Evolutionary conservation across 2,888 invertebrate species (phyloP), one percentile per base, ranked within the genome.

Genomic region (Caenorhabditis virilis): DNA sequence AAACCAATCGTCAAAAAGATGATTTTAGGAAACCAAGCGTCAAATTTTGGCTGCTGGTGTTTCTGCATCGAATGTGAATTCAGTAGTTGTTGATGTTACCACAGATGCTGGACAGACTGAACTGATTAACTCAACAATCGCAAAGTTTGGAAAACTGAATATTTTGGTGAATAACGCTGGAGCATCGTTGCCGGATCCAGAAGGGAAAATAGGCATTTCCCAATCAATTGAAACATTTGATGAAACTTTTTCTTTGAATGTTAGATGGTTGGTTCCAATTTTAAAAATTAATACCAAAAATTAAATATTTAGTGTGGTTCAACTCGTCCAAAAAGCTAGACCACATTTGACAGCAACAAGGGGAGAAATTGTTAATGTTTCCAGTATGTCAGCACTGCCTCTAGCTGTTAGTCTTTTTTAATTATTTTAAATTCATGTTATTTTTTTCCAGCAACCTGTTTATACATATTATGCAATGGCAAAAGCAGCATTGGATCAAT

Each of bases 301-400:
- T n/a, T n/a, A n/a, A n/a, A n/a, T n/a, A n/a, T n/a, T n/a, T n/a
- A n/a, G 69, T 45, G 66, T 58, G 4, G 27, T 69, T n/a, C 50
- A 54, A 25, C 48, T 61, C 45, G 54, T 53, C 11, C 49, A 61
- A 36, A 61, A 61, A 39, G 27, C 35, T 2, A 36, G 49, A 15
- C 50, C 49, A 1, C 54, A 61, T 36, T 26, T 61, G 41, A 41
- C 50, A 3, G 54, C 49, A 20, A 43, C 49, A 15, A 49, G 54
- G 22, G 60, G 60, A 39, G 60, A 61, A 35, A 55, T 61, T 36
- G 60, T 61, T 5, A 61, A 61, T 11, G 46, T 61, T 18, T 61
- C 60, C 5, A 61, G 60, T 22, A 61, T 61, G 41, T 57, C 53
- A 46, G 61, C 57, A 9, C 43, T 42, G 2, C 56, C 50, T 25